phyloP scores from a whole-genome alignment of 2,113 vertebrate species.

The Thymallus thymallus region DNA sequence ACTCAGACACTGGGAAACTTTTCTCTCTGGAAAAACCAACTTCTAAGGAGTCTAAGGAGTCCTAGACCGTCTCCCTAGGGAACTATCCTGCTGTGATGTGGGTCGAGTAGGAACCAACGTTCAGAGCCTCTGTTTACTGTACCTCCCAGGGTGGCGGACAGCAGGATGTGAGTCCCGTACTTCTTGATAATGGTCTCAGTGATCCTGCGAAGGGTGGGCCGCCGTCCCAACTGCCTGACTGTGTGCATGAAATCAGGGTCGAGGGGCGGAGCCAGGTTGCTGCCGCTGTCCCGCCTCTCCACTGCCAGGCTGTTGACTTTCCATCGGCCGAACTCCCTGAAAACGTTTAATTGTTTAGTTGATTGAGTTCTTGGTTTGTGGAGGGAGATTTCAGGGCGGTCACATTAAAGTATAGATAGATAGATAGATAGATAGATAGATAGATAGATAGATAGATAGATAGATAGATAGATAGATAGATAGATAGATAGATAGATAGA shows the following conservation, averaged over 20 bases:
- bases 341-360: not conserved
- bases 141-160: conserved; percentile 81
- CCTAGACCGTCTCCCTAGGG: not conserved
- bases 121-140: conserved; percentile 16
- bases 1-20: too few relatives aligned
- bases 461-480: too few relatives aligned
- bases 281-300: conserved; percentile 69
- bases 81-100: not conserved
- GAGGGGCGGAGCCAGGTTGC: conserved; percentile 67
- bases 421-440: too few relatives aligned
- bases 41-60: not conserved
- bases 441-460: too few relatives aligned
- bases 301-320: conserved; percentile 80
- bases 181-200: conserved; percentile 80
- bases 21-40: too few relatives aligned
- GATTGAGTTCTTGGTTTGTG: too few relatives aligned
- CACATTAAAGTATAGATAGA: too few relatives aligned
- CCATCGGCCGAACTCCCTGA: conserved; percentile 82
- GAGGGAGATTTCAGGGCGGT: too few relatives aligned
- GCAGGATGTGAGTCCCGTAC: conserved; percentile 78
- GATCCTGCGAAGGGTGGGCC: conserved; percentile 74
- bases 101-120: not conserved
- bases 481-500: too few relatives aligned
- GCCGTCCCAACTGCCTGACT: conserved; percentile 75
- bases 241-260: conserved; percentile 77